A percentile compares a stretch with the other conserved stretches of the same genome.
phyloP scores from a whole-genome alignment of 2,888 invertebrate species.

The Molanna angustata region DNA sequence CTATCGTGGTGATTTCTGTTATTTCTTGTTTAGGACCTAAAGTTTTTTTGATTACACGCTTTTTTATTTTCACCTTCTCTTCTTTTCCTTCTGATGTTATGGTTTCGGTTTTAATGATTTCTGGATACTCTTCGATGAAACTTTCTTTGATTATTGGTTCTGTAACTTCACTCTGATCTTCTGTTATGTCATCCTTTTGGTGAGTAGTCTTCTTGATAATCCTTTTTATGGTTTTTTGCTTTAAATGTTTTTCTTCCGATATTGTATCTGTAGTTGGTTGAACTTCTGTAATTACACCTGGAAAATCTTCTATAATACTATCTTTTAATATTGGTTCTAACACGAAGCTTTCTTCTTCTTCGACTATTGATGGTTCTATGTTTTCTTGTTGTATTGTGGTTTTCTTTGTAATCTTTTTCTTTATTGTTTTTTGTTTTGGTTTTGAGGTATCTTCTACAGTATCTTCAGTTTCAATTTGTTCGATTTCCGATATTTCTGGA shows the following conservation, averaged over 20 bases:
- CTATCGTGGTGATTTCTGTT: no score
- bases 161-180: background rate
- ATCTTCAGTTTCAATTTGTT: constrained; percentile 37
- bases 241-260: no score
- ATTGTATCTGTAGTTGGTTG: no score
- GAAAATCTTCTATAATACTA: constrained; percentile 11
- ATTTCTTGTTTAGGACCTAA: no score
- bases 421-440: constrained; percentile 38
- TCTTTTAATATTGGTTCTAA: background rate
- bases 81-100: constrained; percentile 8
- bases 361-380: no score
- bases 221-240: constrained; percentile 32
- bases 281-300: constrained; percentile 36
- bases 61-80: background rate
- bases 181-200: no score
- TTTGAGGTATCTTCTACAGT: constrained; percentile 31
- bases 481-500: constrained; percentile 41
- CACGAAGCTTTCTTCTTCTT: no score
- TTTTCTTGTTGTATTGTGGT: constrained; percentile 41
- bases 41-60: no score
- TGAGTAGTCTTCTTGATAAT: background rate
- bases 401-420: constrained; percentile 38
- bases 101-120: constrained; percentile 38
- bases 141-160: constrained; percentile 37
- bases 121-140: constrained; percentile 28